phyloP scores from a whole-genome alignment of 2,113 vertebrate species.

The Mellivora capensis region DNA sequence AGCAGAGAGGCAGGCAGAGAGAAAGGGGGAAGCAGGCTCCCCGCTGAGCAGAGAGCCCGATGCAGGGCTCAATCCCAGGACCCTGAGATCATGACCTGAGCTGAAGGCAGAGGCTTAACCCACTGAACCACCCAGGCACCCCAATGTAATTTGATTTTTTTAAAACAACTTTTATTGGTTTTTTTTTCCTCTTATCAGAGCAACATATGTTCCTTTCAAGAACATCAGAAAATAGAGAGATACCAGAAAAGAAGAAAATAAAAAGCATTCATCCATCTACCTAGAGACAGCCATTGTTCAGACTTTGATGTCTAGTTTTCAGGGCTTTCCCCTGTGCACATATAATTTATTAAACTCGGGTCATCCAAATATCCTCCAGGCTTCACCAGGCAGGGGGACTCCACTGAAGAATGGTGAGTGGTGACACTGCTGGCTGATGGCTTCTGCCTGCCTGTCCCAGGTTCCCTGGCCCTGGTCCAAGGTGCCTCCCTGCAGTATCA shows the following conservation, averaged over 20 bases:
- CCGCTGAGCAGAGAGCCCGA: too few species aligned
- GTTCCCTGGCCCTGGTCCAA: neutral
- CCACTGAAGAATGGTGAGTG: neutral
- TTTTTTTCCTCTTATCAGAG: conserved; percentile 15
- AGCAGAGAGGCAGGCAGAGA: too few species aligned
- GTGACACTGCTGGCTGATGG: neutral
- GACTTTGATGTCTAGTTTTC: neutral
- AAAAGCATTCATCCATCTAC: neutral
- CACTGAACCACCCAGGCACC: too few species aligned
- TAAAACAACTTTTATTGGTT: conserved; percentile 39
- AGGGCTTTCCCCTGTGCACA: neutral
- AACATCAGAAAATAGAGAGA: conserved; percentile 36
- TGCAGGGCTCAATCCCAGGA: too few species aligned
- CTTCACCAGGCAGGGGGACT: neutral
- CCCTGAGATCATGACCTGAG: too few species aligned
- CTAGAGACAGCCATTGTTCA: neutral
- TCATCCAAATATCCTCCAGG: neutral
- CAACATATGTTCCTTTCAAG: conserved; percentile 23
- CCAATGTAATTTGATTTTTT: conserved; percentile 51
- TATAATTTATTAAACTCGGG: neutral
- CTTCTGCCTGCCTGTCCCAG: neutral
- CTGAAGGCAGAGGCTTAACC: too few species aligned
- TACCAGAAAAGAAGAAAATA: neutral
- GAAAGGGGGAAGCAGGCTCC: too few species aligned
- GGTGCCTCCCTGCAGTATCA: neutral